These are phyloP conservation scores for Parauchenoglanis punctatus DNA, from an alignment of 2,797 vertebrate genomes.

Conservation along the genomic window DNA sequence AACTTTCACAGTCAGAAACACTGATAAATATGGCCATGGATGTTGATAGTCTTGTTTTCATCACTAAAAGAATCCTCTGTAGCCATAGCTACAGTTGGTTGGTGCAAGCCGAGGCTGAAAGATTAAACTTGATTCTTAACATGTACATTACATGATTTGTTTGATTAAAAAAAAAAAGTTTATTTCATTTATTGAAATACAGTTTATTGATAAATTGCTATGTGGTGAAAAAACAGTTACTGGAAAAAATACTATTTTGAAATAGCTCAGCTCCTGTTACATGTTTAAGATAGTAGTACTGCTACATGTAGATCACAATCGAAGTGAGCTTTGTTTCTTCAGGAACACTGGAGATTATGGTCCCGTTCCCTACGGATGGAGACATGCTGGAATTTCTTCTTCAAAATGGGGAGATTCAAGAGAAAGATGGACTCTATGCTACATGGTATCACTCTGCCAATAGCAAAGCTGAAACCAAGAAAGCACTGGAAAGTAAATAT, in stretches of 20 bases:
- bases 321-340: not conserved
- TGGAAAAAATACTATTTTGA: not conserved
- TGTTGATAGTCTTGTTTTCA: not conserved
- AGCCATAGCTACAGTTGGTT: not conserved
- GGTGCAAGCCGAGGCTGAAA: not conserved
- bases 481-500: conserved; percentile 74
- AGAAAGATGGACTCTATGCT: conserved; percentile 76
- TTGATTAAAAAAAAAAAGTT: not conserved
- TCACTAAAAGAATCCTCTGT: not conserved
- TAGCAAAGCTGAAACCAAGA: conserved; percentile 72
- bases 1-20: not conserved
- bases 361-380: conserved; percentile 66
- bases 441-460: conserved; percentile 84
- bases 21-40: not conserved
- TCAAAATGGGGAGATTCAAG: conserved; percentile 69
- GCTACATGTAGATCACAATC: not conserved
- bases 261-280: not conserved
- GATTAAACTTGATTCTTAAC: not conserved
- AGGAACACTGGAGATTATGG: conserved; percentile 41
- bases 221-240: not conserved
- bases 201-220: not conserved
- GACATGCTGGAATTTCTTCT: conserved; percentile 84
- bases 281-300: not conserved
- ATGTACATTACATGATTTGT: not conserved
- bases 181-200: too few species aligned